Conservation (phyloP, 1,140 invertebrate species). For the Carposina sasakii region DNA sequence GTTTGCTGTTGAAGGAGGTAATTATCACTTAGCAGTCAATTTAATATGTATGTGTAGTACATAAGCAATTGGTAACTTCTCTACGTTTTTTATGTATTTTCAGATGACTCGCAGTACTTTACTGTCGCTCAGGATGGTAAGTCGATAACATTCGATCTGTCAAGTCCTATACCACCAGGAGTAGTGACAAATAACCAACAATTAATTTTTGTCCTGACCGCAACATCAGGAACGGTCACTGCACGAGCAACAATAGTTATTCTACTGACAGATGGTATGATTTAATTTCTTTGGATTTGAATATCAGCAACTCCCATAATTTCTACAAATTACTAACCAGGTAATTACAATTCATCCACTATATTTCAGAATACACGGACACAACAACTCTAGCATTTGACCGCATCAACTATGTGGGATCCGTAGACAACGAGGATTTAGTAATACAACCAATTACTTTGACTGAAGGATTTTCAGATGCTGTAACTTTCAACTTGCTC, state of each 20-base stretch:
- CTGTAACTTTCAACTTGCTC: conserved; percentile 10
- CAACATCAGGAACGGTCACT: conserved; percentile 9
- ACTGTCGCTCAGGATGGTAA: conserved; percentile 9
- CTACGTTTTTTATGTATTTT: too few relatives aligned
- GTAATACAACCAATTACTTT: conserved; percentile 8
- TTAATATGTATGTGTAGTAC: too few relatives aligned
- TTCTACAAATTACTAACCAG: background rate
- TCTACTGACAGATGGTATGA: conserved; percentile 17
- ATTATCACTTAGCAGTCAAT: too few relatives aligned
- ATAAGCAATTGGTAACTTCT: too few relatives aligned
- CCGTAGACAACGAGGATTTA: conserved; percentile 6
- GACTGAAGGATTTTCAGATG: conserved; percentile 4
- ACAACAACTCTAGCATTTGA: conserved; percentile 16
- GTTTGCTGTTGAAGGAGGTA: too few relatives aligned
- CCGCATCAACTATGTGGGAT: conserved; percentile 13
- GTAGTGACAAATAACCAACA: conserved; percentile 25
- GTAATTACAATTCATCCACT: background rate
- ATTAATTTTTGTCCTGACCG: conserved; percentile 23
- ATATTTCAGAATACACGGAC: conserved; percentile 6
- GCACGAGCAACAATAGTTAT: conserved; percentile 25
- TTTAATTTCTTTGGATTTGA: too few relatives aligned
- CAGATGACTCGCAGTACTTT: conserved; percentile 31
- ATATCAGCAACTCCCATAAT: too few relatives aligned
- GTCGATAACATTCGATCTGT: conserved; percentile 12
- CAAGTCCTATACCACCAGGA: conserved; percentile 15